Base-by-base conservation (phyloP, 1,140 invertebrate species). In the Lepidurus couesii region DNA sequence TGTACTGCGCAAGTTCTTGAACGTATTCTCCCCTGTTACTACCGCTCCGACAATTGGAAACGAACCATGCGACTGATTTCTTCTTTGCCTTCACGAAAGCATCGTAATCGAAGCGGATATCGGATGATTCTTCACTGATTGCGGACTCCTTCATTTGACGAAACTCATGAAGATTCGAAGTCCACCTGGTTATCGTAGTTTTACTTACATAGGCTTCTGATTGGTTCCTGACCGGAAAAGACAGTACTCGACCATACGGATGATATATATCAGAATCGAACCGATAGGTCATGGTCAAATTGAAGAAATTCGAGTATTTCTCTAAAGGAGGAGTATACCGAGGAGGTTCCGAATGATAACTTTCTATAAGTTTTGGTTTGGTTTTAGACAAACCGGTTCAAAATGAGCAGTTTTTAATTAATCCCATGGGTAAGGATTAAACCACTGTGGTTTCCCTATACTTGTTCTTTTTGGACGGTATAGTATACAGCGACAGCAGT, bases 11-110 rank as follows among this genome's bases (percentile, higher is more conserved):
- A 1, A 93, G 83, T 80, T 90, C 84, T 26, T 82, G 77, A 0
- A 88, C 89, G 81, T 89, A 91, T 0, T 83, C 74, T 80, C 89
- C 84, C 16, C 92, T 83, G 1, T 83, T 83, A 80, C 89, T 89
- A 9, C 80, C 80, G 0, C 88, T 85, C 1, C 81, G n/a, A 81
- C 91, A 92, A 82, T 92, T 89, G 75, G 88, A 89, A 1, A 91
- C 89, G 79, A 91, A 87, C 90, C 90, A 91, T 0, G 88, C 87
- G 0, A 88, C 83, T 75, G 13, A 42, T 53, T 79, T 79, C 10
- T 73, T 44, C 13, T 79, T 77, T 1, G 53, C 13, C 13, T 65
- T 65, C 16, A 65, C 21, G 8, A 65, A 65, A 7, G 53, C 0
- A 7, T 65, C 53, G 21, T 65, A 65, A 16, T 65, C 53, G 21